These are phyloP conservation scores for Eueremaeus valkanovi DNA, from an alignment of 2,888 invertebrate genomes.

Conservation along the genomic window DNA sequence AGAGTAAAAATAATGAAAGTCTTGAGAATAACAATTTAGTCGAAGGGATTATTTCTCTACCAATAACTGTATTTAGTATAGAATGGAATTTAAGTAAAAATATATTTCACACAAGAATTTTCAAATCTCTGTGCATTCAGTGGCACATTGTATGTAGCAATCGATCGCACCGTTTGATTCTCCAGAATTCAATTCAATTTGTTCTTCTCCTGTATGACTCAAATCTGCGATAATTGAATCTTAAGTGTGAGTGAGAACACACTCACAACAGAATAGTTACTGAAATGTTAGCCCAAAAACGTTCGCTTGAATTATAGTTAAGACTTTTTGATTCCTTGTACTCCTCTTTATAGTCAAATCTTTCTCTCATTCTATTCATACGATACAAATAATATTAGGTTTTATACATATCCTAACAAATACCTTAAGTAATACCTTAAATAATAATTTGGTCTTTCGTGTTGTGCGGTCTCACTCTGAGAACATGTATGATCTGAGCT, in stretches of 20 bases:
- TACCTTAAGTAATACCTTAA: too few species aligned
- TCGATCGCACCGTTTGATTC: neutral
- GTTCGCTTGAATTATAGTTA: neutral
- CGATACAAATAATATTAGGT: too few species aligned
- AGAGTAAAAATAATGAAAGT: neutral
- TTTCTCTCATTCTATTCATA: too few species aligned
- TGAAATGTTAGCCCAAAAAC: neutral
- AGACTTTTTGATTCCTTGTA: too few species aligned
- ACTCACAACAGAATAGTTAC: neutral
- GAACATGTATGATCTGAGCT: neutral
- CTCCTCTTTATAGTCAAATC: too few species aligned
- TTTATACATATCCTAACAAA: too few species aligned
- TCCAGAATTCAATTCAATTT: neutral
- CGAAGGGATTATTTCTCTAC: too few species aligned
- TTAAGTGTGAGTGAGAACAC: neutral
- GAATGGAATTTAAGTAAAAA: neutral
- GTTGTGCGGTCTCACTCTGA: neutral
- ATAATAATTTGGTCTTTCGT: too few species aligned
- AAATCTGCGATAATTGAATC: conserved; percentile 8
- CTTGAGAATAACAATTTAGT: neutral
- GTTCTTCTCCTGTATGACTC: neutral
- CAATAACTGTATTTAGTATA: too few species aligned
- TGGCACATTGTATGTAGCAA: too few species aligned
- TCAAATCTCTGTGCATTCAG: neutral
- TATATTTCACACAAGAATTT: neutral